A percentile compares a stretch with the other conserved stretches of the same genome.
These are phyloP conservation scores for Oxyura jamaicensis DNA, from an alignment of 2,113 vertebrate genomes.

Conservation along the genomic window DNA sequence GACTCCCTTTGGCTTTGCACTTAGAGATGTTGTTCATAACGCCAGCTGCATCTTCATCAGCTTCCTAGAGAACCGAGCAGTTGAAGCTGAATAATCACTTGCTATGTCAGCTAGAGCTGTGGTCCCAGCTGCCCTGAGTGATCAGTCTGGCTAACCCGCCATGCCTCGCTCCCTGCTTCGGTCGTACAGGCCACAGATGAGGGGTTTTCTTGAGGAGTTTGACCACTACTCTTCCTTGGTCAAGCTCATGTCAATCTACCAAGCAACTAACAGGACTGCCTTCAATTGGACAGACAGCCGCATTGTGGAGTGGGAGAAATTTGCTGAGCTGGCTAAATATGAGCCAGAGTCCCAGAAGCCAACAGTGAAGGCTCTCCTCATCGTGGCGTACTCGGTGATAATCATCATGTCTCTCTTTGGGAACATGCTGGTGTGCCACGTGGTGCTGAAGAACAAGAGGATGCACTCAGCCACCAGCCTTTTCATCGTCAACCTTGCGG, in stretches of 20 bases:
- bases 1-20: neutral
- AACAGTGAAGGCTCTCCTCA: conserved; percentile 38
- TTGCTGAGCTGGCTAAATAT: conserved; percentile 57
- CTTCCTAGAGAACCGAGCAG: neutral
- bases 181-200: neutral
- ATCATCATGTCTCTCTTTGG: conserved; percentile 80
- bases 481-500: conserved; percentile 67
- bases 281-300: conserved; percentile 67
- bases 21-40: neutral
- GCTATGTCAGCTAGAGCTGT: neutral
- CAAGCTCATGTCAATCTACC: conserved; percentile 42
- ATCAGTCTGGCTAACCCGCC: neutral
- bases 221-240: conserved; percentile 31
- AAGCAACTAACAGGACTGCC: conserved; percentile 21
- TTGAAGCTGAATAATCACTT: neutral
- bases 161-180: neutral
- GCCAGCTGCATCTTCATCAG: neutral
- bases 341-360: conserved; percentile 60
- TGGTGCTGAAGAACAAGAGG: conserved; percentile 81
- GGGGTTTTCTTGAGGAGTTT: neutral
- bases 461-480: conserved; percentile 76
- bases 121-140: neutral
- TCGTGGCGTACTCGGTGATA: conserved; percentile 72
- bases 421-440: conserved; percentile 81
- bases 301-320: conserved; percentile 70